Conservation (phyloP, 2,113 vertebrate genomes). For the Aldabrachelys gigantea region DNA sequence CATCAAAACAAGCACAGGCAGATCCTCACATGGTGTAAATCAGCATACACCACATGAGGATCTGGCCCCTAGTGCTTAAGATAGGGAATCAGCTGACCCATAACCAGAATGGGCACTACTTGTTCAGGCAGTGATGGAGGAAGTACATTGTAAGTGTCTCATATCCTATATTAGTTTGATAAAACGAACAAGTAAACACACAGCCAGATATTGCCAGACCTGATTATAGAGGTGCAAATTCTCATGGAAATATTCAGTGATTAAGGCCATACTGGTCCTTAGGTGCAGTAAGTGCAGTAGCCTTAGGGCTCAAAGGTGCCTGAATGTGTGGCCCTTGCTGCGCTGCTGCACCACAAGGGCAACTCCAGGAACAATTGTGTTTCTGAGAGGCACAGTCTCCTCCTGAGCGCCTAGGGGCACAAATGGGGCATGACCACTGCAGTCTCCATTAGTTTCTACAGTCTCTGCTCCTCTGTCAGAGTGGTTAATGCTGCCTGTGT, state of each 20-base stretch:
- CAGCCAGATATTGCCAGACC: background rate
- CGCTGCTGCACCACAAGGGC: background rate
- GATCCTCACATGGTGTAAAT: background rate
- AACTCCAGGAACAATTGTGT: background rate
- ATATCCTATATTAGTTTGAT: background rate
- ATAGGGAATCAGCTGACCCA: accelerated
- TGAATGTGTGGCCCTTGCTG: background rate
- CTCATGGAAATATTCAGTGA: background rate
- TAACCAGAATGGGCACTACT: background rate
- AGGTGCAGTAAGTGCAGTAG: background rate
- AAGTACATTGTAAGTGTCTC: background rate
- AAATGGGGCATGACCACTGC: too few relatives aligned
- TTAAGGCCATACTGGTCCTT: background rate
- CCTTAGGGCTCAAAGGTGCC: background rate
- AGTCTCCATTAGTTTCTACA: background rate
- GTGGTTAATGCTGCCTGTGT: accelerated
- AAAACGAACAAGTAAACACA: accelerated
- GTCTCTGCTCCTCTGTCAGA: background rate
- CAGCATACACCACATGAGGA: background rate
- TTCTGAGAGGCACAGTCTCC: background rate
- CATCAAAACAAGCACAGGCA: background rate
- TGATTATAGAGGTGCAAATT: background rate
- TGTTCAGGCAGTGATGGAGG: background rate
- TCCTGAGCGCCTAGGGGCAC: background rate
- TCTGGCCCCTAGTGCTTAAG: background rate